Base-by-base conservation (phyloP, 2,888 invertebrate species). In the Nycteola revayana region DNA sequence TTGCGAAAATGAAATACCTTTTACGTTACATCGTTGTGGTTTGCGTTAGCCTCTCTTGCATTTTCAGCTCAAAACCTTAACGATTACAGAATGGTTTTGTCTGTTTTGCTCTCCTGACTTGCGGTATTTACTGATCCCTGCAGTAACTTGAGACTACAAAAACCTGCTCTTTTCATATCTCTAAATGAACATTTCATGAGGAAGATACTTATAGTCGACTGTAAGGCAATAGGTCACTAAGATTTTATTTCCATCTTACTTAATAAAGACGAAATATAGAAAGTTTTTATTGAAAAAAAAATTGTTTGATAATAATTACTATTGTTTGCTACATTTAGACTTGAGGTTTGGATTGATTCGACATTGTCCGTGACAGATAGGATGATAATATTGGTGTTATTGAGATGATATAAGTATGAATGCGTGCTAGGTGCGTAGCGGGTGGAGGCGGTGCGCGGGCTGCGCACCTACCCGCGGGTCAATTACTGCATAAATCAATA, bases 401-500 rank as follows among this genome's bases (percentile, higher is more conserved):
- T 47, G 36, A 25, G 57, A 53, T 62, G 42, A 48, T 38, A 36
- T 48, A 31, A 36, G 10, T 29, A 40, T 39, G 36, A 50, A 57
- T 69, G 67, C 66, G 67, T 75, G 60, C 65, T 73, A 73, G 66
- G 66, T 75, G 77, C 73, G 74, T 74, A 60, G 59, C 52, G 68
- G 61, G 62, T 38, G 65, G 62, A 58, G 67, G 62, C 49, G 55
- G 57, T 61, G 76, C 73, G 78, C 74, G 75, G 62, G 60, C 60
- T 70, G 78, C 78, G 80, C 80, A 75, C 68, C 74, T 75, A 75
- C 68, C 69, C 77, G 80, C 74, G 70, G 80, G 79, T 81, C 84
- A 84, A 81, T 79, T 77, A 77, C 74, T 82, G 75, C 78, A 80
- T 79, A 83, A 84, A 84, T 82, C 80, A 78, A 81, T 83, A 82